Evolutionary conservation across 2,888 invertebrate species (phyloP).

Genomic region (Cryptus armator): DNA sequence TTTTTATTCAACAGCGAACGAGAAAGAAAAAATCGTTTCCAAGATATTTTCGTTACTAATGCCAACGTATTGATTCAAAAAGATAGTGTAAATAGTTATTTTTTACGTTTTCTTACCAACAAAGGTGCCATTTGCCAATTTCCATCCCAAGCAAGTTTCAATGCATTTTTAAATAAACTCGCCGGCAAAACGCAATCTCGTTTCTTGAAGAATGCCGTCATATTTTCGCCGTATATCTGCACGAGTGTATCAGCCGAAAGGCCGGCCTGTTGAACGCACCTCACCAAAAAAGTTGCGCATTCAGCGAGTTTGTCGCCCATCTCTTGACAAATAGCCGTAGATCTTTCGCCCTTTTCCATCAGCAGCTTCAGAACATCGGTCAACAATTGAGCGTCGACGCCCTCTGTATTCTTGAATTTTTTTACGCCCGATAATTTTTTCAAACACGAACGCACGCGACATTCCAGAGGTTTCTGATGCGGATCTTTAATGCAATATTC

Average conservation of each 20-base stretch:
- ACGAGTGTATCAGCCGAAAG: constrained; percentile 83
- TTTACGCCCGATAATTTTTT: constrained; percentile 88
- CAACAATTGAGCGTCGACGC: constrained; percentile 86
- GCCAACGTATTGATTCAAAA: too few species aligned
- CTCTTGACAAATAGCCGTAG: constrained; percentile 89
- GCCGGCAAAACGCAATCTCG: constrained; percentile 89
- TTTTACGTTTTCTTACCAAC: constrained; percentile 81
- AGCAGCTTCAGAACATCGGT: constrained; percentile 86
- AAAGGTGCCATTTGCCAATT: constrained; percentile 87
- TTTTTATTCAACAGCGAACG: too few species aligned
- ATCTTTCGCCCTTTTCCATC: constrained; percentile 89
- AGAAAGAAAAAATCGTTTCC: constrained; percentile 17
- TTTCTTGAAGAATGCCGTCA: constrained; percentile 88
- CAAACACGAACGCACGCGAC: constrained; percentile 88
- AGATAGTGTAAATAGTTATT: too few species aligned
- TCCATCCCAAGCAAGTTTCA: constrained; percentile 89
- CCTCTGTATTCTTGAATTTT: constrained; percentile 87
- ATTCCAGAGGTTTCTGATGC: constrained; percentile 89
- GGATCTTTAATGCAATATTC: constrained; percentile 90
- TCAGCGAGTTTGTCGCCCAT: constrained; percentile 89
- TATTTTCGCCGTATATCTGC: constrained; percentile 86
- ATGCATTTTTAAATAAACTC: constrained; percentile 88
- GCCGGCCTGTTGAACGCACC: constrained; percentile 87
- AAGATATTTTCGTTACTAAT: too few species aligned
- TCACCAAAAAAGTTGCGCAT: constrained; percentile 89